Evolutionary conservation across 2,888 invertebrate genomes (phyloP).

Genomic region (Ophioninae sp.): DNA sequence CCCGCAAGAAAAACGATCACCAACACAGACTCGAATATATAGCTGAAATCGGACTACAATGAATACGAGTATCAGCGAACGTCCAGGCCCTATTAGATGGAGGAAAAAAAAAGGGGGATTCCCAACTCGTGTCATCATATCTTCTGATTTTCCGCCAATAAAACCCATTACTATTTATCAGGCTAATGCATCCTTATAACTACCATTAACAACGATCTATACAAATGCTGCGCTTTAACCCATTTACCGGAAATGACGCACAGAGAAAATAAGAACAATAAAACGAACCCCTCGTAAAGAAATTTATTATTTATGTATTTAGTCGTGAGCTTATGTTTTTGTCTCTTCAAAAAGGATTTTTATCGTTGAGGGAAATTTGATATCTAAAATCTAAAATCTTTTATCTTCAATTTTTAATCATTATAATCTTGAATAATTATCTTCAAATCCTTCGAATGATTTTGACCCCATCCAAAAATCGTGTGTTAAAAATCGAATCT

Average conservation of each 20-base stretch:
- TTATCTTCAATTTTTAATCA: no score
- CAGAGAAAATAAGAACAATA: conserved; percentile 6
- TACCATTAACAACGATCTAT: conserved; percentile 80
- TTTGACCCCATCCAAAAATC: no score
- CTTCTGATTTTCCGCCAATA: conserved; percentile 81
- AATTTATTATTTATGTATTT: conserved; percentile 50
- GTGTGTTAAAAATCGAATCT: no score
- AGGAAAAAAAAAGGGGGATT: conserved; percentile 69
- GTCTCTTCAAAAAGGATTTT: no score
- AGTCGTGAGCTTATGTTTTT: neutral
- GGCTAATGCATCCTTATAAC: conserved; percentile 80
- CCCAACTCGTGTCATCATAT: conserved; percentile 75
- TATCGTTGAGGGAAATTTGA: no score
- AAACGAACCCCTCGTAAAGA: conserved; percentile 33
- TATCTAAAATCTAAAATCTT: no score
- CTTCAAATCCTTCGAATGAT: no score
- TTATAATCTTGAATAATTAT: no score
- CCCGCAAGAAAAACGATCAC: conserved; percentile 58
- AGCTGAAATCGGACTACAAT: conserved; percentile 2
- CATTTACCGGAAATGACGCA: conserved; percentile 69
- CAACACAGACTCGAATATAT: conserved; percentile 4
- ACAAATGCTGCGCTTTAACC: conserved; percentile 69
- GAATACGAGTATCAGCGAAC: conserved; percentile 22
- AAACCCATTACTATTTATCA: conserved; percentile 81
- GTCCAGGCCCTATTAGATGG: conserved; percentile 31